These are phyloP conservation scores for Pavo muticus DNA, from an alignment of 2,113 vertebrate genomes.

Conservation along the genomic window DNA sequence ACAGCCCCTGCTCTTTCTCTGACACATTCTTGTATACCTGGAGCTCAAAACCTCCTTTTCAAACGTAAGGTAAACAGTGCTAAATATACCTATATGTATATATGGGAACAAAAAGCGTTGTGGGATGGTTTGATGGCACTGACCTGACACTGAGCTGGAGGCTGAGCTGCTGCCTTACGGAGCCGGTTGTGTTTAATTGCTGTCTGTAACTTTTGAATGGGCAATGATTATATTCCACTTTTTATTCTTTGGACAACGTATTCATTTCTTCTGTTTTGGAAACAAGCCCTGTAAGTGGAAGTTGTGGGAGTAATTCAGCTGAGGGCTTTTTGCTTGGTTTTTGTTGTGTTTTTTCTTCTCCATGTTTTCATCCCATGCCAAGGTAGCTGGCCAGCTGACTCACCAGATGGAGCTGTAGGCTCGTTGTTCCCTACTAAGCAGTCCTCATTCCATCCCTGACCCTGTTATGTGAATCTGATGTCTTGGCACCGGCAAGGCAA, in stretches of 20 bases:
- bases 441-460: background rate
- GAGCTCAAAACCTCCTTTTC: background rate
- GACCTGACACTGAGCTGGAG: background rate
- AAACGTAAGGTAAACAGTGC: too few species aligned
- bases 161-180: background rate
- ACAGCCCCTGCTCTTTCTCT: background rate
- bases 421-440: background rate
- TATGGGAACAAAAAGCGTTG: background rate
- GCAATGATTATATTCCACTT: background rate
- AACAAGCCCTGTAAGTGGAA: background rate
- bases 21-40: background rate
- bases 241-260: background rate
- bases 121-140: background rate
- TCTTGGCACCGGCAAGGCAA: background rate
- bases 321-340: background rate
- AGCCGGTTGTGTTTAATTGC: background rate
- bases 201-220: background rate
- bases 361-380: background rate
- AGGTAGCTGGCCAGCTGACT: background rate
- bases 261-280: background rate
- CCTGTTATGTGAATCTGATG: accelerated
- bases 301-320: background rate
- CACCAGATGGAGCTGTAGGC: conserved; percentile 69
- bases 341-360: background rate
- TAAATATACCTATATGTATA: background rate